A percentile compares a stretch with the other conserved stretches of the same genome.
These are phyloP conservation scores for Pasiphila rectangulata DNA, from an alignment of 2,888 invertebrate genomes.

Conservation along the genomic window DNA sequence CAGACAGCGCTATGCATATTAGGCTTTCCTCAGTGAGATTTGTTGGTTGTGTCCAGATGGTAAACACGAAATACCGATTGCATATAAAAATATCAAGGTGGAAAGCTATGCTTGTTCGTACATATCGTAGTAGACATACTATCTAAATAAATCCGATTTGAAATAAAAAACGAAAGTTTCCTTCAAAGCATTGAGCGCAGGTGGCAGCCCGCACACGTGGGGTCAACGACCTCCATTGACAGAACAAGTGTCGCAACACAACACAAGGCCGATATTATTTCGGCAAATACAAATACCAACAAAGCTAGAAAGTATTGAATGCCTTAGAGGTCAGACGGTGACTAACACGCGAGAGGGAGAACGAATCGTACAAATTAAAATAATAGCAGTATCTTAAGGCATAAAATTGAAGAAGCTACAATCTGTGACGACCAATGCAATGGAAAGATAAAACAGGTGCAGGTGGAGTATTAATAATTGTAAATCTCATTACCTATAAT, in stretches of 20 bases:
- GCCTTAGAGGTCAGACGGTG: constrained; percentile 5
- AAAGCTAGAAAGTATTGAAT: constrained; percentile 6
- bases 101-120: too few relatives aligned
- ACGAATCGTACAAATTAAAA: background rate
- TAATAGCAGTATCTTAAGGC: background rate
- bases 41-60: too few relatives aligned
- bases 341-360: background rate
- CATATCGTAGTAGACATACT: too few relatives aligned
- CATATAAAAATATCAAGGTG: too few relatives aligned
- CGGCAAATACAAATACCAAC: constrained; percentile 28
- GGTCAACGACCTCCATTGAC: constrained; percentile 27
- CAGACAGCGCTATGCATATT: too few relatives aligned
- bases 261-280: constrained; percentile 28
- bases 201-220: constrained; percentile 47
- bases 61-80: too few relatives aligned
- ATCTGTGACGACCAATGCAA: background rate
- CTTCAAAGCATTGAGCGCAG: constrained; percentile 35
- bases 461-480: background rate
- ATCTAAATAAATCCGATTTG: too few relatives aligned
- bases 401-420: background rate
- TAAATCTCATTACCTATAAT: constrained; percentile 12
- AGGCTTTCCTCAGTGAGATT: too few relatives aligned
- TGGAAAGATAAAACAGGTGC: background rate
- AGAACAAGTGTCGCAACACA: constrained; percentile 19
- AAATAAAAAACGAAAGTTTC: too few relatives aligned